Evolutionary conservation across 2,888 invertebrate genomes (phyloP).

Genomic region (Dynastes grantii): DNA sequence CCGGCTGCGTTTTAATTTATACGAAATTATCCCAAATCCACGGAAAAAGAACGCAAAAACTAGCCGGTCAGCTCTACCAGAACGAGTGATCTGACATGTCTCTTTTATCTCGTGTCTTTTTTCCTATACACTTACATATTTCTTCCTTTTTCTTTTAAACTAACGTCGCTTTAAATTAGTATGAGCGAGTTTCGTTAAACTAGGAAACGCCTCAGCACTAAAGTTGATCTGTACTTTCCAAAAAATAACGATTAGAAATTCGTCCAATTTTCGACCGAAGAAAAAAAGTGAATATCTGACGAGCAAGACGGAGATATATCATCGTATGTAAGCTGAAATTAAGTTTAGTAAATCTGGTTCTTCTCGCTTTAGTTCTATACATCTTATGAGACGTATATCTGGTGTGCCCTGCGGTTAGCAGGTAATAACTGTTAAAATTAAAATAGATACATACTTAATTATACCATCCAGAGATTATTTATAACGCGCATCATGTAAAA

Average conservation of each 20-base stretch:
- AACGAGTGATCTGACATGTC: slow-evolving; percentile 1
- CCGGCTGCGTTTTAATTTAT: slow-evolving; percentile 26
- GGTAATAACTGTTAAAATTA: slow-evolving; percentile 47
- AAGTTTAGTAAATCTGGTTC: slow-evolving; percentile 8
- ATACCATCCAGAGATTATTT: background rate
- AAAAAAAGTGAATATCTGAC: background rate
- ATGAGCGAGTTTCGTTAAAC: slow-evolving; percentile 17
- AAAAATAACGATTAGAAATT: slow-evolving; percentile 39
- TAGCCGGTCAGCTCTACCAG: background rate
- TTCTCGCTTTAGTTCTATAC: slow-evolving; percentile 1
- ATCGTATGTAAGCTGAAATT: background rate
- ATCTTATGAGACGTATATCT: background rate
- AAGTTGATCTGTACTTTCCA: background rate
- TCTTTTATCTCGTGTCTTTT: background rate
- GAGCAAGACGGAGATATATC: too few species aligned
- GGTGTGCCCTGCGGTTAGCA: slow-evolving; percentile 16
- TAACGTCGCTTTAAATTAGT: slow-evolving; percentile 34
- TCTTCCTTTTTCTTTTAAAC: background rate
- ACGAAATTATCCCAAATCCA: slow-evolving; percentile 29
- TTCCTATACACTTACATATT: background rate
- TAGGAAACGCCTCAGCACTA: slow-evolving; percentile 23
- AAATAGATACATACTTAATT: slow-evolving; percentile 29
- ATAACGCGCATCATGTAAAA: too few species aligned
- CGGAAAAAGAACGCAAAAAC: slow-evolving; percentile 23
- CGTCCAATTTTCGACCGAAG: slow-evolving; percentile 28